Percentiles rank a stretch among this genome's conserved stretches.
phyloP scores from a whole-genome alignment of 23 tunicate species.

The Ascidia mentula region DNA sequence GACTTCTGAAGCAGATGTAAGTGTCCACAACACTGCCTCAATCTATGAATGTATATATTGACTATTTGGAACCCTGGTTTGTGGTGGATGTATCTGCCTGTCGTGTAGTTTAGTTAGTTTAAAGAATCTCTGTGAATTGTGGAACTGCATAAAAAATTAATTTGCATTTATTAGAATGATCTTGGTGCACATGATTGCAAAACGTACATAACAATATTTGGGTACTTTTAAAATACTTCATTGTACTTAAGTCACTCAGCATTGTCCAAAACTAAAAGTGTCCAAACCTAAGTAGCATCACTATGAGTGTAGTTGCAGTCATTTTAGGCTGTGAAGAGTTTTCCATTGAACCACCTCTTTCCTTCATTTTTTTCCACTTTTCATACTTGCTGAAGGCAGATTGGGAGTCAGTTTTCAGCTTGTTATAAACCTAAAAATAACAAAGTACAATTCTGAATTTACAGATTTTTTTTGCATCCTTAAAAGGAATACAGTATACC shows the following conservation, averaged over 20 bases:
- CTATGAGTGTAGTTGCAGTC: conserved; percentile 63
- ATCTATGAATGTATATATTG: conserved; percentile 27
- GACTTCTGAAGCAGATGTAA: conserved; percentile 47
- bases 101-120: too few relatives aligned
- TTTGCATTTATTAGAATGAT: too few relatives aligned
- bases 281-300: conserved; percentile 70
- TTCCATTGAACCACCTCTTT: background rate
- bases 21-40: conserved; percentile 92
- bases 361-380: background rate
- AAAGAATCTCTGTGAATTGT: too few relatives aligned
- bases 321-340: conserved; percentile 24
- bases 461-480: background rate
- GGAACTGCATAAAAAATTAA: too few relatives aligned
- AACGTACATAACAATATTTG: too few relatives aligned
- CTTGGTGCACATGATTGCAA: too few relatives aligned
- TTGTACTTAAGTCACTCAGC: too few relatives aligned
- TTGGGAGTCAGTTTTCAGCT: conserved; percentile 59
- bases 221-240: too few relatives aligned
- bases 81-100: background rate
- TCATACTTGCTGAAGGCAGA: conserved; percentile 40
- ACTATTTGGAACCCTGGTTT: background rate
- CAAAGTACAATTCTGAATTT: background rate
- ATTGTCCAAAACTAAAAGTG: too few relatives aligned
- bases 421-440: conserved; percentile 59
- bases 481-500: too few relatives aligned